Percentiles rank a stretch among this genome's conserved stretches.
phyloP scores from a whole-genome alignment of 2,797 vertebrate genomes.

The Miichthys miiuy region DNA sequence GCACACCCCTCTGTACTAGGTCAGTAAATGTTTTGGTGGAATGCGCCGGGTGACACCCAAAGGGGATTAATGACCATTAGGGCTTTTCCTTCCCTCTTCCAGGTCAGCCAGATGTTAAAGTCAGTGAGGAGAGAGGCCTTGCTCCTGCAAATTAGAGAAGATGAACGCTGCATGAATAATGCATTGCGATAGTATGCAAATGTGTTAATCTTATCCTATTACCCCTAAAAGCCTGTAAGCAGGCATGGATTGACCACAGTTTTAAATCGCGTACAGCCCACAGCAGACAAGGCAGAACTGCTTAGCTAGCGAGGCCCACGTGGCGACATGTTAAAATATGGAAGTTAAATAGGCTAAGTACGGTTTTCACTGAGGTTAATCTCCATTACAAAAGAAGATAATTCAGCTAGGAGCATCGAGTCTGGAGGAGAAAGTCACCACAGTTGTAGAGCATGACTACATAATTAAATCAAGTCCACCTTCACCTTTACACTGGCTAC shows the following conservation, averaged over 20 bases:
- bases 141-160: slow-evolving; percentile 76
- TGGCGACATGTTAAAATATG: slow-evolving; percentile 65
- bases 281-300: slow-evolving; percentile 63
- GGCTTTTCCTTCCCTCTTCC: slow-evolving; percentile 37
- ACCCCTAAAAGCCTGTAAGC: slow-evolving; percentile 78
- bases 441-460: slow-evolving; percentile 31
- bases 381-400: slow-evolving; percentile 76
- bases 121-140: slow-evolving; percentile 63
- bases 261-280: slow-evolving; percentile 69
- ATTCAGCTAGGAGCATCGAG: slow-evolving; percentile 52
- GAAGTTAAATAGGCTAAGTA: slow-evolving; percentile 72
- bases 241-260: slow-evolving; percentile 70
- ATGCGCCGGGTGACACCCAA: slow-evolving; percentile 35
- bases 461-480: slow-evolving; percentile 70
- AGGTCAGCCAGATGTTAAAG: slow-evolving; percentile 78
- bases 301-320: slow-evolving; percentile 51
- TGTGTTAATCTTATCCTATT: slow-evolving; percentile 84
- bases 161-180: slow-evolving; percentile 81
- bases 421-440: slow-evolving; percentile 29
- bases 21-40: slow-evolving; percentile 21
- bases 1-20: neutral
- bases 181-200: slow-evolving; percentile 79
- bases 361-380: slow-evolving; percentile 73
- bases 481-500: slow-evolving; percentile 62
- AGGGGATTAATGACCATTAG: slow-evolving; percentile 45